phyloP scores from a whole-genome alignment of 1,140 invertebrate species.

The Ooceraea biroi region DNA sequence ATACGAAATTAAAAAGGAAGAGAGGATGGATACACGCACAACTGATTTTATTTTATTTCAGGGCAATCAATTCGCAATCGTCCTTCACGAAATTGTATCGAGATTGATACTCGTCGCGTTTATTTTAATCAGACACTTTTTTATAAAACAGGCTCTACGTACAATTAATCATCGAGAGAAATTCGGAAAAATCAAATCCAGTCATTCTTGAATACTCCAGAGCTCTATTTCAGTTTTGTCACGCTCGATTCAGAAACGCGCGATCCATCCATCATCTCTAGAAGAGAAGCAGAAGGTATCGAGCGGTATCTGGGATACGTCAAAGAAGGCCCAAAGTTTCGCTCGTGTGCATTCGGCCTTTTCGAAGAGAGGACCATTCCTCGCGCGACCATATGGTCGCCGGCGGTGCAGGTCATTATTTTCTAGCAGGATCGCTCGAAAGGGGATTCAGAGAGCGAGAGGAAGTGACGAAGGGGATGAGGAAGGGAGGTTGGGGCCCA shows the following conservation, averaged over 20 bases:
- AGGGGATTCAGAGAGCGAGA: conserved; percentile 33
- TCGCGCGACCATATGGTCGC: conserved; percentile 85
- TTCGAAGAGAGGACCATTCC: conserved; percentile 81
- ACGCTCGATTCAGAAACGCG: conserved; percentile 19
- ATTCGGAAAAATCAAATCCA: conserved; percentile 24
- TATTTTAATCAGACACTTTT: neutral
- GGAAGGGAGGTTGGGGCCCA: conserved; percentile 69
- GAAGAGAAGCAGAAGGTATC: conserved; percentile 25
- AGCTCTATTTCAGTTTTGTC: conserved; percentile 17
- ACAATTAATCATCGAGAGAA: neutral
- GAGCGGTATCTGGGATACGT: conserved; percentile 43
- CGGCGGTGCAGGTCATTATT: conserved; percentile 56
- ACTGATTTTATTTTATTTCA: conserved; percentile 17
- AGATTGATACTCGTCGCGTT: neutral
- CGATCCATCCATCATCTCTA: conserved; percentile 31
- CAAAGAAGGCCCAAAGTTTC: conserved; percentile 21
- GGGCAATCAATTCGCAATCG: neutral
- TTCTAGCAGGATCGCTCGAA: conserved; percentile 45
- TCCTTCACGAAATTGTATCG: conserved; percentile 3
- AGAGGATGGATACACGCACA: neutral
- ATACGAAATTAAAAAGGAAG: conserved; percentile 51
- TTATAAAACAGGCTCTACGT: no score
- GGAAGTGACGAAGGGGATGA: neutral
- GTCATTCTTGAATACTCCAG: neutral
- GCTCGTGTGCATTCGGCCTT: conserved; percentile 19